These are phyloP conservation scores for Danionella dracula DNA, from an alignment of 2,797 vertebrate genomes.

Conservation along the genomic window DNA sequence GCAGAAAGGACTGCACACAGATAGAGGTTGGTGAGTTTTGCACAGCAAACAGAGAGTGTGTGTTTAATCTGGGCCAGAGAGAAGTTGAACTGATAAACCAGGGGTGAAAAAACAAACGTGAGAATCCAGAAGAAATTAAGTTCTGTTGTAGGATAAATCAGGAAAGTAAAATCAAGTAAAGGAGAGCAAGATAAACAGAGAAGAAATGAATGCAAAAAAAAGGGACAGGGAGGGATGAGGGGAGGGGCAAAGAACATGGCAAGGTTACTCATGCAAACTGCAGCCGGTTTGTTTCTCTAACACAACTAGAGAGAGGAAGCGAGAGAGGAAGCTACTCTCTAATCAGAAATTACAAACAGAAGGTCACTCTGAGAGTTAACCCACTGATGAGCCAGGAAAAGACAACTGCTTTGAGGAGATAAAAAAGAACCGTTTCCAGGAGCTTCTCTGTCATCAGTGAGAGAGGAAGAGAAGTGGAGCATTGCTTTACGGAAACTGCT, in stretches of 20 bases:
- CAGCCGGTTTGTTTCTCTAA: slow-evolving; percentile 17
- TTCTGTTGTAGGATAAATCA: slow-evolving; percentile 5
- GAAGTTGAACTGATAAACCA: background rate
- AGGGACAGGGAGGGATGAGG: slow-evolving; percentile 23
- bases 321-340: background rate
- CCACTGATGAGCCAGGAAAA: slow-evolving; percentile 2
- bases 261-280: slow-evolving; percentile 30
- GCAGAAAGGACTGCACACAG: background rate
- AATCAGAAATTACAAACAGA: slow-evolving; percentile 12
- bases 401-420: slow-evolving; percentile 9
- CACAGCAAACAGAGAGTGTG: slow-evolving; percentile 2
- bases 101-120: background rate
- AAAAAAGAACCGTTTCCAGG: slow-evolving; percentile 7
- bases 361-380: background rate
- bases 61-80: slow-evolving; percentile 8
- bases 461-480: slow-evolving; percentile 3
- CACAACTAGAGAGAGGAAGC: background rate
- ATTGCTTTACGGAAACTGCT: slow-evolving; percentile 2
- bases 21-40: slow-evolving; percentile 7
- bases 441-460: slow-evolving; percentile 1
- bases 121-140: background rate
- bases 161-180: slow-evolving; percentile 15
- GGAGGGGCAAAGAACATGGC: slow-evolving; percentile 28
- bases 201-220: slow-evolving; percentile 27
- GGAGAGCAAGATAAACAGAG: slow-evolving; percentile 11